Conservation (phyloP, 2,113 vertebrate species). For the Geococcyx californianus region DNA sequence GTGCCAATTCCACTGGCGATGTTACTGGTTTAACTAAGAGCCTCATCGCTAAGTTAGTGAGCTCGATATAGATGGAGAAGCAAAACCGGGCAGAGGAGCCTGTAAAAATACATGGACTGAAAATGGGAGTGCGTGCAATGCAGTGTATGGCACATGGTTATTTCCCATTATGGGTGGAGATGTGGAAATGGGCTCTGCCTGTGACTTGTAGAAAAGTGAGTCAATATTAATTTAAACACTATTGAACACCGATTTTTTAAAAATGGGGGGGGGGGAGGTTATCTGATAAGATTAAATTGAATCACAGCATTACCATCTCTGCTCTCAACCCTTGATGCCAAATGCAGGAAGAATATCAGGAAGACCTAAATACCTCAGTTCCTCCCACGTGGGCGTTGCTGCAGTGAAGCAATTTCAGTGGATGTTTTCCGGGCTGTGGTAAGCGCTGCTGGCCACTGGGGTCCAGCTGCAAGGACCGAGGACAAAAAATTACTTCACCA, state of each 20-base stretch:
- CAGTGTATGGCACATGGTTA: background rate
- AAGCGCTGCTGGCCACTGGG: background rate
- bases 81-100: background rate
- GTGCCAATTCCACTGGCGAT: background rate
- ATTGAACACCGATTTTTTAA: background rate
- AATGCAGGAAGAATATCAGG: background rate
- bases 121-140: background rate
- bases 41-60: background rate
- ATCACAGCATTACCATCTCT: accelerated
- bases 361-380: background rate
- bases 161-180: background rate
- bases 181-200: background rate
- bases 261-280: too few species aligned
- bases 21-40: background rate
- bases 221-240: background rate
- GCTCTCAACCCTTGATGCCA: background rate
- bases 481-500: background rate
- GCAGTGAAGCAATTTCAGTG: accelerated
- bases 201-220: background rate
- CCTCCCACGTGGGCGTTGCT: background rate
- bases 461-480: background rate
- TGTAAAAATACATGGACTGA: accelerated
- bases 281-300: background rate
- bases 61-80: background rate
- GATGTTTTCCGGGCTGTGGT: background rate